phyloP scores from a whole-genome alignment of 2,888 invertebrate species.

The Amblyjoppa proteus region DNA sequence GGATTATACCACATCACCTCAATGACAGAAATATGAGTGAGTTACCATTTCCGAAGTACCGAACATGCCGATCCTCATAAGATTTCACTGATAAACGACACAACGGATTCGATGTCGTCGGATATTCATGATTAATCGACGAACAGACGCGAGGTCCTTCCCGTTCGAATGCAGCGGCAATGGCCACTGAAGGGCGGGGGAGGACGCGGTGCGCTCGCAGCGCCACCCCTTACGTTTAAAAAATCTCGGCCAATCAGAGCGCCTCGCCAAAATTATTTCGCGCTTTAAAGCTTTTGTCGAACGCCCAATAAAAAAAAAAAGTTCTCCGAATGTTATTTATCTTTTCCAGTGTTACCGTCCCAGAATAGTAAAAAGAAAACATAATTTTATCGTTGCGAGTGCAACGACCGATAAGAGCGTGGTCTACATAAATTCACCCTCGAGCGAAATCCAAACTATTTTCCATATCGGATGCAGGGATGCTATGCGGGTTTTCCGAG shows the following conservation, averaged over 20 bases:
- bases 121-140: background rate
- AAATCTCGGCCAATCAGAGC: background rate
- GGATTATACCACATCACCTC: too few species aligned
- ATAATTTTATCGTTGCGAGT: background rate
- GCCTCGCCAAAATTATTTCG: background rate
- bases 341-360: too few species aligned
- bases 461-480: slow-evolving; percentile 19
- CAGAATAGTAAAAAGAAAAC: too few species aligned
- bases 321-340: too few species aligned
- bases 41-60: background rate
- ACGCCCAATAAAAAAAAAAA: too few species aligned
- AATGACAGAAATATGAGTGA: background rate
- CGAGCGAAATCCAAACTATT: slow-evolving; percentile 10
- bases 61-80: background rate
- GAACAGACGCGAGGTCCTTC: too few species aligned
- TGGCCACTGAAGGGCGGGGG: too few species aligned
- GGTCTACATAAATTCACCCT: background rate
- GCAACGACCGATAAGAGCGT: slow-evolving; percentile 2
- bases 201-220: background rate
- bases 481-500: slow-evolving; percentile 12
- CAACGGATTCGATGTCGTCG: background rate
- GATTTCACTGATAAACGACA: background rate
- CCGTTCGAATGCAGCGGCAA: too few species aligned
- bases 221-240: background rate
- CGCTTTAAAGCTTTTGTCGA: too few species aligned